Evolutionary conservation across 2,888 invertebrate species (phyloP).

Genomic region (Esperia sulphurella): DNA sequence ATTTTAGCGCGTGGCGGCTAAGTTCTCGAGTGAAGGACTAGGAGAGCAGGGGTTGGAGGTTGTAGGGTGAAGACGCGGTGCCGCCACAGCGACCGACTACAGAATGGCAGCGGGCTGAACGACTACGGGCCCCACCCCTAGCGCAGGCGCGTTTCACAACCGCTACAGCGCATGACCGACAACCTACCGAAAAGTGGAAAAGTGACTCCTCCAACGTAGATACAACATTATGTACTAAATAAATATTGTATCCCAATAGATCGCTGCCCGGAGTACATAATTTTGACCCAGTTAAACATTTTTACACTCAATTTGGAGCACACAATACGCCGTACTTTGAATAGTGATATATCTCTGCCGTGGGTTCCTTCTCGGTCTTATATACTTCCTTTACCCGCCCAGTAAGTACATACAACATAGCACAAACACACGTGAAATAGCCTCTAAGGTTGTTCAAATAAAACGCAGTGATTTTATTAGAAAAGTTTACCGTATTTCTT

Average conservation of each 20-base stretch:
- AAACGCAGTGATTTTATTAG: conserved; percentile 17
- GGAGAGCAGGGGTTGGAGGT: conserved; percentile 26
- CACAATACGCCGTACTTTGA: conserved; percentile 5
- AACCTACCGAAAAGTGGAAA: conserved; percentile 76
- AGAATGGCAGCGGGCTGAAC: conserved; percentile 70
- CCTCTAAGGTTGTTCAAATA: not conserved
- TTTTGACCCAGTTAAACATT: conserved; percentile 55
- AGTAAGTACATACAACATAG: not conserved
- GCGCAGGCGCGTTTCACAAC: conserved; percentile 55
- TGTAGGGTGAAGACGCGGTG: conserved; percentile 41
- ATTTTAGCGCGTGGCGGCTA: conserved; percentile 61
- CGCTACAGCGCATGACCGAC: conserved; percentile 69
- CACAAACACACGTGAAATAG: not conserved
- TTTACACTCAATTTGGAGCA: conserved; percentile 36
- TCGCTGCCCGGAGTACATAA: conserved; percentile 50
- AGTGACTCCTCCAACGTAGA: conserved; percentile 77
- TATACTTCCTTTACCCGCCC: conserved; percentile 12
- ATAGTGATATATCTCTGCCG: not conserved
- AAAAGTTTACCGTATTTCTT: conserved; percentile 26
- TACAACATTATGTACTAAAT: conserved; percentile 76
- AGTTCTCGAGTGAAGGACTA: conserved; percentile 45
- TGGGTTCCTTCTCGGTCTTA: conserved; percentile 10
- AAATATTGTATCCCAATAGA: conserved; percentile 72
- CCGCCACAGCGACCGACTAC: conserved; percentile 70
- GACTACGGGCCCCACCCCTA: conserved; percentile 69